A percentile compares a stretch with the other conserved stretches of the same genome.
These are phyloP conservation scores for Hemitrygon akajei DNA, from an alignment of 2,797 vertebrate genomes.

Conservation along the genomic window DNA sequence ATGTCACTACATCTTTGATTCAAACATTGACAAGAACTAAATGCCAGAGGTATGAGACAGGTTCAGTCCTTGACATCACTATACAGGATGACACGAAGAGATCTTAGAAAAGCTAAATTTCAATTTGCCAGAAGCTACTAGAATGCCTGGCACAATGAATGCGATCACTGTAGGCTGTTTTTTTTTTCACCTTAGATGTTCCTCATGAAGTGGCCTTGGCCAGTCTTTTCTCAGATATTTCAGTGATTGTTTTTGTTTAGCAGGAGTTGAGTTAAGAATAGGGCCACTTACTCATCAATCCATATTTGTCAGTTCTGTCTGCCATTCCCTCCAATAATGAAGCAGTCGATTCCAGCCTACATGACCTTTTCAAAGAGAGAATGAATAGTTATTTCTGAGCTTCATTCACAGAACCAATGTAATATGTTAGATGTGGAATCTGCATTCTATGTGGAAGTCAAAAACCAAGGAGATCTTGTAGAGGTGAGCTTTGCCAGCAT, in stretches of 20 bases:
- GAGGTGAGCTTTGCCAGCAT: background rate
- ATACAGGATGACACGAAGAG: background rate
- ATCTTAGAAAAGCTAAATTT: background rate
- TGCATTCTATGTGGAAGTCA: background rate
- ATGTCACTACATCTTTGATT: background rate
- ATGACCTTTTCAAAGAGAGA: background rate
- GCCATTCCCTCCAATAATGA: background rate
- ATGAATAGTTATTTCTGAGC: background rate
- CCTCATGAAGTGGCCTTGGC: background rate
- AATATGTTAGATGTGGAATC: background rate
- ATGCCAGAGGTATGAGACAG: background rate
- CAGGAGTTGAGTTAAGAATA: background rate
- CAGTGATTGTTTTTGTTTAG: background rate
- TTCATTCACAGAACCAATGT: background rate
- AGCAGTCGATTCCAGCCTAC: background rate
- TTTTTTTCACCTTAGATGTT: no score
- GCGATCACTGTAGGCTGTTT: no score
- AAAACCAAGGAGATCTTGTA: background rate
- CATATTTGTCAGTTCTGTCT: background rate
- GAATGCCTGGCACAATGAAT: background rate
- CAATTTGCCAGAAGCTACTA: background rate
- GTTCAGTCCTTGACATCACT: no score
- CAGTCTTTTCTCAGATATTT: background rate
- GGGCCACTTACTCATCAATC: background rate
- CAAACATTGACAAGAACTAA: background rate